A percentile compares a stretch with the other conserved stretches of the same genome.
These are phyloP conservation scores for Hetaerina americana DNA, from an alignment of 1,140 invertebrate genomes.

Conservation along the genomic window DNA sequence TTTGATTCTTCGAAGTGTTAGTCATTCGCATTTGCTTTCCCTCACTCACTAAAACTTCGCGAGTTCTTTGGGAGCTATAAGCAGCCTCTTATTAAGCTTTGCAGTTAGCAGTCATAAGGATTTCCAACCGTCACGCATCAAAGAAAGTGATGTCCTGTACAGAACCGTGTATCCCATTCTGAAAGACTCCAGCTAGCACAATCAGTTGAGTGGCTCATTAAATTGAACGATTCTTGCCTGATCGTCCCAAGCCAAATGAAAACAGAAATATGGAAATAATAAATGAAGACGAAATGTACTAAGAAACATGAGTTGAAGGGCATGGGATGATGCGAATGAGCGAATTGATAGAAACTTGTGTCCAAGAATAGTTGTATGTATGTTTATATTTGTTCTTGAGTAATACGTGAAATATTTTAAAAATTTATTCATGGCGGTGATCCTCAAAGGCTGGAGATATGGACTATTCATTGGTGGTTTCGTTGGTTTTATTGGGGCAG, in stretches of 20 bases:
- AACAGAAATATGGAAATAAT: not conserved
- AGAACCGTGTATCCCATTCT: no score
- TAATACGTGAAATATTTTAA: not conserved
- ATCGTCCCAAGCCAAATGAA: not conserved
- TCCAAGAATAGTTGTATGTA: not conserved
- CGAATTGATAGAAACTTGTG: not conserved
- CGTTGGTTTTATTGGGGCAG: conserved; percentile 37
- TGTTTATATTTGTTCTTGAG: not conserved
- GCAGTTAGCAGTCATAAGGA: no score
- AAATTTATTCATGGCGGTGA: conserved; percentile 17
- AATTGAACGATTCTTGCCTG: no score
- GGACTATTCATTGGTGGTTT: conserved; percentile 39
- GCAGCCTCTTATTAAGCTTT: no score
- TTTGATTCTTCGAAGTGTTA: no score
- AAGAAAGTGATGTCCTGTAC: no score
- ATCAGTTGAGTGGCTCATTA: no score
- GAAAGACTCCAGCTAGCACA: no score
- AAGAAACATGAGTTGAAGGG: not conserved
- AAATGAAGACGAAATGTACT: not conserved
- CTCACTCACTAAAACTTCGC: no score
- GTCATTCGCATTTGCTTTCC: no score
- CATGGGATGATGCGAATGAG: not conserved
- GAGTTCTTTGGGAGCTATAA: no score
- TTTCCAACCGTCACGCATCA: no score
- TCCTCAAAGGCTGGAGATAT: conserved; percentile 44